Evolutionary conservation across 1,140 invertebrate genomes (phyloP), one percentile per base, ranked within the genome.

Genomic region (Zaprionus ghesquierei): DNA sequence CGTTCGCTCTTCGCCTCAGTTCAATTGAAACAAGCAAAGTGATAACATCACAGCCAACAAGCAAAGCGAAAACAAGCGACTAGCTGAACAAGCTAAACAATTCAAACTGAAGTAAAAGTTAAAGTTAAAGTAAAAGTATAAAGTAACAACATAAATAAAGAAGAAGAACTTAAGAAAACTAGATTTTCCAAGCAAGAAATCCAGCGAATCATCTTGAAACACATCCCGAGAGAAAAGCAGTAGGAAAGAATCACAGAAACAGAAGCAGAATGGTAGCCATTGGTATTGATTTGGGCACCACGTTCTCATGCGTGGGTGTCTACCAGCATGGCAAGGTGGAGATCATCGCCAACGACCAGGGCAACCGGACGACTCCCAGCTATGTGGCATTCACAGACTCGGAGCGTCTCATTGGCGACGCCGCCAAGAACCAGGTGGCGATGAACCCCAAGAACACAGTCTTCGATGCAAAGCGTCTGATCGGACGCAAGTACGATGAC

Each of bases 371-470:
- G 20, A 99, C 98, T 53, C 98, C 98, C 22, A 97, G 96, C 73
- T 99, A 98, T 94, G 98, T 99, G 20, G 98, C 97, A 31, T 99
- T 99, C 93, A 98, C 97, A 58, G 98, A 99, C 90, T 97, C 96
- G 1, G 98, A 99, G 92, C 96, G 98, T 92, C 95, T 99, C 63
- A 98, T 99, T 92, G 98, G 98, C 59, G 98, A 99, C 94, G 97
- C 97, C 56, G 98, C 98, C 77, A 96, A 96, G 91, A 95, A 95
- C 71, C 85, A 90, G 59, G 89, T 90, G 51, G 90, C 87, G 13
- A 91, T 90, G 87, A 92, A 92, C 59, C 90, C 90, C 27, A 77
- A 65, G n/a, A 92, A 92, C 69, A 92, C 89, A 25, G 80, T 92
- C 1, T 92, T 90, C 53, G 90, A 87, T 66, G 94, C 93, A 6